These are phyloP conservation scores for Lobophora halterata DNA, from an alignment of 2,888 invertebrate genomes.

Conservation along the genomic window DNA sequence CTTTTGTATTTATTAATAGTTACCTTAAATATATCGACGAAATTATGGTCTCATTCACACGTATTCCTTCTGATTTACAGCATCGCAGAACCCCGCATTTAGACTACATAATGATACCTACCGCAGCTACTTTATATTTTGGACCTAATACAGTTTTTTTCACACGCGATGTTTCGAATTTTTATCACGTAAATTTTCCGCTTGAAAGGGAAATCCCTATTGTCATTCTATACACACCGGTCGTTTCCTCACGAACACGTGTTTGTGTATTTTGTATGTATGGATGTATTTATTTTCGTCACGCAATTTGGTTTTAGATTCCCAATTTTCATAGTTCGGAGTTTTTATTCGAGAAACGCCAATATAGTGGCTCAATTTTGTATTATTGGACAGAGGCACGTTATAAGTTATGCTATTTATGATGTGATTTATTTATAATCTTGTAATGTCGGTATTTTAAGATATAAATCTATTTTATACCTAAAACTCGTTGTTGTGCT, in stretches of 20 bases:
- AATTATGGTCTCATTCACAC: conserved; percentile 74
- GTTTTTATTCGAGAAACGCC: conserved; percentile 40
- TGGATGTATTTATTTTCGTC: conserved; percentile 70
- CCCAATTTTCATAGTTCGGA: conserved; percentile 59
- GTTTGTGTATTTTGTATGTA: conserved; percentile 60
- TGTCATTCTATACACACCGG: conserved; percentile 69
- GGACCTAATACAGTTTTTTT: conserved; percentile 73
- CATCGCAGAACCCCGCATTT: conserved; percentile 62
- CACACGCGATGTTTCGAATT: conserved; percentile 76
- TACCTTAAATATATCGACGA: conserved; percentile 54
- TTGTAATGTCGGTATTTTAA: conserved; percentile 20
- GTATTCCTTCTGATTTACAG: conserved; percentile 71
- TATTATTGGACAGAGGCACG: conserved; percentile 58
- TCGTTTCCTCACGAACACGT: conserved; percentile 76
- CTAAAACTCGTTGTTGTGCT: too few species aligned
- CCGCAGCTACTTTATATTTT: conserved; percentile 76
- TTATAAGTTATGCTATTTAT: conserved; percentile 42
- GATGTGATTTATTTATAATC: conserved; percentile 43
- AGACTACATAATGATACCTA: conserved; percentile 74
- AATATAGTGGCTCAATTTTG: conserved; percentile 55
- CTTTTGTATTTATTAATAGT: too few species aligned
- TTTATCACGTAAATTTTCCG: conserved; percentile 80
- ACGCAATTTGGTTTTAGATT: conserved; percentile 67
- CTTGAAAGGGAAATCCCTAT: conserved; percentile 78
- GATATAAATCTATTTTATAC: too few species aligned